Base-by-base conservation (phyloP, 2,797 vertebrate species). In the Scomberomorus guttatus region DNA sequence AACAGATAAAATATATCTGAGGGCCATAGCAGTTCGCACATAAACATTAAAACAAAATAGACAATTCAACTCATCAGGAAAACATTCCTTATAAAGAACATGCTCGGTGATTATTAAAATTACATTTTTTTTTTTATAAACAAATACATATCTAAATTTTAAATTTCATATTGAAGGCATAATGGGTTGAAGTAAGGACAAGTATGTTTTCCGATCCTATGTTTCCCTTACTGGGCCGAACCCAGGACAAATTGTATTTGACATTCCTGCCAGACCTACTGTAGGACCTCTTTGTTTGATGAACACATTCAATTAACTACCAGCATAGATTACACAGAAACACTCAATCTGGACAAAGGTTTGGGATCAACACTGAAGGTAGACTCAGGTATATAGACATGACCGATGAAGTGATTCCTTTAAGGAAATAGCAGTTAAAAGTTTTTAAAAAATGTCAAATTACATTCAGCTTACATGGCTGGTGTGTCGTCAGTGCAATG, bases 11-110 rank as follows among this genome's bases (percentile, higher is more conserved):
- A 85, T 84, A 86, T 77, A 89, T 86, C 88, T 85, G 82, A 88
- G 82, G 91, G 85, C 86, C 85, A 3, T 71, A 81, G 90, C 85
- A 64, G 70, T 84, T 84, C 25, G 84, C 83, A 84, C 79, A 88
- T 85, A 86, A 79, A 89, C 76, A 87, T 84, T 79, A 78, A 85
- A 92, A 88, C 75, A 82, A 91, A 93, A 91, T 72, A 90, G 82
- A 92, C 87, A 89, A 90, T 90, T 89, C 82, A 91, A 93, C 87
- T 91, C 84, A 86, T 92, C 79, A 89, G 87, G 90, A 93, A 92
- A 92, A 90, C 87, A 91, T 93, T 93, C 89, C 80, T 87, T 87
- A 91, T 83, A 91, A 93, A 94, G 91, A 93, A 93, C 92, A 94
- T 94, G 92, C 92, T 92, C 72, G 82, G 81, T 89, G 87, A 92